These are phyloP conservation scores for Hippocampus mohnikei DNA, from an alignment of 2,113 vertebrate genomes.

Conservation along the genomic window DNA sequence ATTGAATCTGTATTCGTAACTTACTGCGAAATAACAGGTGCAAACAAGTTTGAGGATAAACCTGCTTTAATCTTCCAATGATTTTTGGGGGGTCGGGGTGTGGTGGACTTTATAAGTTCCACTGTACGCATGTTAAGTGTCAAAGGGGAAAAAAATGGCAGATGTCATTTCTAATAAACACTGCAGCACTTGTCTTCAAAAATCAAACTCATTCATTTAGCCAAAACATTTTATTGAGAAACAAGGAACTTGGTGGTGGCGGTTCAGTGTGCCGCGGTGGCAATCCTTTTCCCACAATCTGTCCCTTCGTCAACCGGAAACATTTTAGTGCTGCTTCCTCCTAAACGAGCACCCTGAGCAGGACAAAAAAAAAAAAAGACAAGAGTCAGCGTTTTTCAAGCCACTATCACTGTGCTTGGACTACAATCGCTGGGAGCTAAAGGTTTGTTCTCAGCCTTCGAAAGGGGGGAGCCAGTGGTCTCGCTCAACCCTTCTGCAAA, in stretches of 20 bases:
- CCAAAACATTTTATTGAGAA: constrained; percentile 72
- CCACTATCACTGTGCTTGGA: constrained; percentile 1
- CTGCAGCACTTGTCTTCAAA: neutral
- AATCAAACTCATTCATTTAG: constrained; percentile 54
- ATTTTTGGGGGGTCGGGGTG: no score
- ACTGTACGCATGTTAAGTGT: no score
- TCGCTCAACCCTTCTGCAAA: constrained; percentile 72
- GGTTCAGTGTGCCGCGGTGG: constrained; percentile 6
- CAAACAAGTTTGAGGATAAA: no score
- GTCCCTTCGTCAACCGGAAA: constrained; percentile 55
- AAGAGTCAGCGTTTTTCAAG: constrained; percentile 13
- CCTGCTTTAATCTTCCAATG: no score
- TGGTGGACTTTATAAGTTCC: no score
- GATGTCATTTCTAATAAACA: constrained; percentile 5
- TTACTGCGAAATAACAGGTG: no score
- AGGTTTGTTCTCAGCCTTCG: constrained; percentile 67
- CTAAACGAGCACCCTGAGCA: constrained; percentile 76
- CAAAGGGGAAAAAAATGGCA: neutral
- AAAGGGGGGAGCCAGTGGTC: constrained; percentile 67
- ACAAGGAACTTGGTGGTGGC: constrained; percentile 54
- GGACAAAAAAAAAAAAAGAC: constrained; percentile 23
- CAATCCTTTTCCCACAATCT: constrained; percentile 60
- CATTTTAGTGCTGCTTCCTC: constrained; percentile 77
- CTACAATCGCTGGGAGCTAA: neutral
- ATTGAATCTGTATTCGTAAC: no score